Evolutionary conservation across 2,888 invertebrate species (phyloP).

Genomic region (Dicycla oo): DNA sequence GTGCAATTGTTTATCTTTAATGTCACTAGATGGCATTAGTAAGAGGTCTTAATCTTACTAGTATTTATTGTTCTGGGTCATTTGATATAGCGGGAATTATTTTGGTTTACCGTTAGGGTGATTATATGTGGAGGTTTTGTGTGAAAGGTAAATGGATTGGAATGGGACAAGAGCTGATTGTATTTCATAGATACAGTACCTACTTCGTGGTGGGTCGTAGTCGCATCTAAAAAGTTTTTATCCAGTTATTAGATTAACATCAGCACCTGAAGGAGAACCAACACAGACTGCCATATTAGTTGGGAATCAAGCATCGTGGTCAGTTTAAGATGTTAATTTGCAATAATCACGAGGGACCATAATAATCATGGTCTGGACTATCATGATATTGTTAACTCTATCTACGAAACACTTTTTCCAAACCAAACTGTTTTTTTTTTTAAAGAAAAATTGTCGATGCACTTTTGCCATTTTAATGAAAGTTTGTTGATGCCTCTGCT

Average conservation of each 20-base stretch:
- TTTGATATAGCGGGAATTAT: not conserved
- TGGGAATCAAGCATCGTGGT: not conserved
- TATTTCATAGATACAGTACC: not conserved
- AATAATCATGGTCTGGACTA: not conserved
- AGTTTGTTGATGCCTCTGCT: too few species aligned
- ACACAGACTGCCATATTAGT: not conserved
- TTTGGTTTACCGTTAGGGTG: slow-evolving; percentile 29
- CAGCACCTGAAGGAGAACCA: not conserved
- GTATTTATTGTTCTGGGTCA: not conserved
- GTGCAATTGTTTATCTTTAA: slow-evolving; percentile 35
- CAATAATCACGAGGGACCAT: not conserved
- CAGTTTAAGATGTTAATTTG: not conserved
- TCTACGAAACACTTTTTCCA: not conserved
- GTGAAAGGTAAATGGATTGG: not conserved
- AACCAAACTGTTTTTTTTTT: too few species aligned
- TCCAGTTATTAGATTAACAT: not conserved
- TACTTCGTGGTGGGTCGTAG: too few species aligned
- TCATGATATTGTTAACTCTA: too few species aligned
- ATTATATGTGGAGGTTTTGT: slow-evolving; percentile 10
- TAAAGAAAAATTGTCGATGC: too few species aligned
- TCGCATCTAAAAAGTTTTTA: too few species aligned
- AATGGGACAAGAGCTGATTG: not conserved
- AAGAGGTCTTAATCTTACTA: not conserved
- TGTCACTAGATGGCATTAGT: slow-evolving; percentile 43
- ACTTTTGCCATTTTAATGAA: too few species aligned